These are phyloP conservation scores for Ligdia adustata DNA, from an alignment of 2,888 invertebrate species.

Conservation along the genomic window DNA sequence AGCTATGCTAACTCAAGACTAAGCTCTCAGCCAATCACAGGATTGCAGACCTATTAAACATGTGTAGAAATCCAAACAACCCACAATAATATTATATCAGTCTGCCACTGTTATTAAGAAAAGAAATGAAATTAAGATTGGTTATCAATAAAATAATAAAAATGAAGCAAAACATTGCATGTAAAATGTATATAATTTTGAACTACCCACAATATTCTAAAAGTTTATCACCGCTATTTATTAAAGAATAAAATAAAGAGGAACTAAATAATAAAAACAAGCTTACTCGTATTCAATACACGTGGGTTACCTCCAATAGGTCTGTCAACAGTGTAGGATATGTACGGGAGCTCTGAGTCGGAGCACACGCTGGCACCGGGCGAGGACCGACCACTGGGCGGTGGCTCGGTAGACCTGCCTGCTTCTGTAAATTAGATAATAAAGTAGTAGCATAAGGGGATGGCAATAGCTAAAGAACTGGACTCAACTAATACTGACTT, in stretches of 20 bases:
- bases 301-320: constrained; percentile 89
- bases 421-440: constrained; percentile 46
- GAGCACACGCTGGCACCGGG: constrained; percentile 95
- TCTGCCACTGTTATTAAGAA: background rate
- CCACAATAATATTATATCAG: no score
- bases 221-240: no score
- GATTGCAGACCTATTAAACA: no score
- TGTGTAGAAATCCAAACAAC: no score
- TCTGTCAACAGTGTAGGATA: constrained; percentile 94
- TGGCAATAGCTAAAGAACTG: background rate
- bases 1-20: no score
- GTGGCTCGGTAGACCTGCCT: constrained; percentile 58
- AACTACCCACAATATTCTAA: no score
- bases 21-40: background rate
- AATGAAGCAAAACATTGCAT: no score
- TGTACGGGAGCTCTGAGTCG: constrained; percentile 94
- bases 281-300: background rate
- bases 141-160: no score
- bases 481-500: no score
- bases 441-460: background rate
- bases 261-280: constrained; percentile 2
- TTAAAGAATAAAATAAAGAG: background rate
- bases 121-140: no score
- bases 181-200: no score
- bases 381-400: constrained; percentile 89